These are phyloP conservation scores for Champsocephalus gunnari DNA, from an alignment of 2,797 vertebrate genomes.

Conservation along the genomic window DNA sequence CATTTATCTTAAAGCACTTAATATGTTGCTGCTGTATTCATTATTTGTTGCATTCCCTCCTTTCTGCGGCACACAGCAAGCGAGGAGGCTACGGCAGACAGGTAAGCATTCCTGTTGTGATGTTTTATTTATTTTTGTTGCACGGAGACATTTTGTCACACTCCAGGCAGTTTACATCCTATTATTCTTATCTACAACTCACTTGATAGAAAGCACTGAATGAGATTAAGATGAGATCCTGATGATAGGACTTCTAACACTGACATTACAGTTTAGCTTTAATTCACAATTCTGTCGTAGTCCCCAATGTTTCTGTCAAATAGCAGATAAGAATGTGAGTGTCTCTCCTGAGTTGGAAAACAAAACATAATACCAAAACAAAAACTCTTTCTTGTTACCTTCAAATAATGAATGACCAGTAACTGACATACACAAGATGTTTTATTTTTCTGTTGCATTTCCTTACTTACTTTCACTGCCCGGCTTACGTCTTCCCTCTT, in stretches of 20 bases:
- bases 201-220: constrained; percentile 71
- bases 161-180: constrained; percentile 58
- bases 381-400: constrained; percentile 38
- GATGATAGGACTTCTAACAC: constrained; percentile 54
- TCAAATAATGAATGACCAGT: constrained; percentile 39
- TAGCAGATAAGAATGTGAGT: constrained; percentile 48
- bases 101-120: constrained; percentile 71
- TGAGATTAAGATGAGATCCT: constrained; percentile 68
- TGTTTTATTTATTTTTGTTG: constrained; percentile 55
- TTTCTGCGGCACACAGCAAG: constrained; percentile 64
- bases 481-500: constrained; percentile 20
- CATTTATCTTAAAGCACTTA: constrained; percentile 53
- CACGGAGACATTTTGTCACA: constrained; percentile 53
- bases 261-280: constrained; percentile 60
- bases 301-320: constrained; percentile 52
- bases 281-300: constrained; percentile 36
- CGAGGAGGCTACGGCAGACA: constrained; percentile 77
- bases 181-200: constrained; percentile 77
- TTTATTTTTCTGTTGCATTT: constrained; percentile 7
- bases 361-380: constrained; percentile 41
- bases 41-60: constrained; percentile 61
- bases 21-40: constrained; percentile 67
- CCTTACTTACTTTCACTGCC: constrained; percentile 9
- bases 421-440: constrained; percentile 1
- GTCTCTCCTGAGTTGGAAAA: constrained; percentile 29